phyloP scores from a whole-genome alignment of 2,113 vertebrate genomes.

The Sterrhoptilus dennistouni region DNA sequence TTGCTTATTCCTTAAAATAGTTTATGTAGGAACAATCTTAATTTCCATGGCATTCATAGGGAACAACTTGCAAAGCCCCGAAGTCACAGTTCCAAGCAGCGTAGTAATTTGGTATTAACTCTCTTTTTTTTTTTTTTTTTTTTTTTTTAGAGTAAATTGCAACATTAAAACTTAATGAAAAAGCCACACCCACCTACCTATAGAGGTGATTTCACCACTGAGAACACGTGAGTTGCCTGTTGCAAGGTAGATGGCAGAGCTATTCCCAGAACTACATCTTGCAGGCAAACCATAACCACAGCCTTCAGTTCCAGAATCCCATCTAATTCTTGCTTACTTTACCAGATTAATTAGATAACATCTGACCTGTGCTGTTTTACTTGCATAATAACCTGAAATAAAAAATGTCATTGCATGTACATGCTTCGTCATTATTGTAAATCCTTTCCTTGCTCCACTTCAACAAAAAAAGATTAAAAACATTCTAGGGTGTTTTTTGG shows the following conservation, averaged over 20 bases:
- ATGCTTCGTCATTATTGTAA: neutral
- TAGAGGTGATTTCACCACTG: neutral
- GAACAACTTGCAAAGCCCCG: neutral
- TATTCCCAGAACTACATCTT: neutral
- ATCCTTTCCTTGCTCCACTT: neutral
- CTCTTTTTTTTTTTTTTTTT: neutral
- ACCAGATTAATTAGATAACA: neutral
- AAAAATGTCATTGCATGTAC: neutral
- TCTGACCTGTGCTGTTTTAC: neutral
- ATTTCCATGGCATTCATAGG: neutral
- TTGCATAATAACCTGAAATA: slow-evolving; percentile 19
- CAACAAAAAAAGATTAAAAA: neutral
- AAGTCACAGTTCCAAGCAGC: neutral
- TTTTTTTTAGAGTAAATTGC: slow-evolving; percentile 6
- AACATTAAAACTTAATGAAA: neutral
- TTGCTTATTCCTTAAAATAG: neutral
- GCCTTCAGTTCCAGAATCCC: neutral
- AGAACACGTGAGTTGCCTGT: neutral
- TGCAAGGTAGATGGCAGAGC: neutral
- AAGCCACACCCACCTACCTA: neutral
- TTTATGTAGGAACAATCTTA: neutral
- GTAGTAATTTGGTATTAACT: neutral
- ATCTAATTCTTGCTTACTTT: neutral
- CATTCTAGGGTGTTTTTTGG: neutral
- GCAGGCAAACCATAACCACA: neutral